Conservation (phyloP, 2,888 invertebrate genomes). For the Troides helena region DNA sequence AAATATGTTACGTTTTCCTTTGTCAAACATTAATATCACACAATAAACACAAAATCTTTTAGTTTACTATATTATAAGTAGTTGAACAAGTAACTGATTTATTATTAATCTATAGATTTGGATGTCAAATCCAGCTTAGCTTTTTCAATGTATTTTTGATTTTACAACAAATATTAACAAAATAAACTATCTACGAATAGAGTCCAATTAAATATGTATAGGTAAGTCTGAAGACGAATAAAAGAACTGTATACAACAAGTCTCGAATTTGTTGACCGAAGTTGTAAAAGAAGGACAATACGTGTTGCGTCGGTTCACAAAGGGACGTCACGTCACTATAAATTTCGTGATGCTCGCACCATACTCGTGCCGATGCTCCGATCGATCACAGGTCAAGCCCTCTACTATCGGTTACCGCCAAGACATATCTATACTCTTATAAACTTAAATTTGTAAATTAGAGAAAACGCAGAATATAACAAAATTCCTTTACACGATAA, state of each 20-base stretch:
- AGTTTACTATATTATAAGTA: no score
- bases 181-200: not conserved
- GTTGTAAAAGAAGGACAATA: slow-evolving; percentile 6
- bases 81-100: no score
- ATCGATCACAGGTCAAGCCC: slow-evolving; percentile 9
- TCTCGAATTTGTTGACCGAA: not conserved
- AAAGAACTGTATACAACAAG: not conserved
- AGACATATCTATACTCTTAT: slow-evolving; percentile 4
- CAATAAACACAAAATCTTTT: no score
- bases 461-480: no score
- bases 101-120: no score
- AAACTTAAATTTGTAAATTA: not conserved
- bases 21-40: no score
- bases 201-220: not conserved
- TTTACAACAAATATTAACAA: not conserved
- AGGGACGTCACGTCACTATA: slow-evolving; percentile 12
- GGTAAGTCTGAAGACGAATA: not conserved
- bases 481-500: no score
- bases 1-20: no score
- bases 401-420: not conserved
- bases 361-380: not conserved
- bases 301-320: slow-evolving; percentile 17
- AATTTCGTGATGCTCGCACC: slow-evolving; percentile 10
- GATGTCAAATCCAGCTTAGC: no score
- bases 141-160: no score